Evolutionary conservation across 2,888 invertebrate genomes (phyloP), one percentile per base, ranked within the genome.

Genomic region (Gymnosoma rotundatum): DNA sequence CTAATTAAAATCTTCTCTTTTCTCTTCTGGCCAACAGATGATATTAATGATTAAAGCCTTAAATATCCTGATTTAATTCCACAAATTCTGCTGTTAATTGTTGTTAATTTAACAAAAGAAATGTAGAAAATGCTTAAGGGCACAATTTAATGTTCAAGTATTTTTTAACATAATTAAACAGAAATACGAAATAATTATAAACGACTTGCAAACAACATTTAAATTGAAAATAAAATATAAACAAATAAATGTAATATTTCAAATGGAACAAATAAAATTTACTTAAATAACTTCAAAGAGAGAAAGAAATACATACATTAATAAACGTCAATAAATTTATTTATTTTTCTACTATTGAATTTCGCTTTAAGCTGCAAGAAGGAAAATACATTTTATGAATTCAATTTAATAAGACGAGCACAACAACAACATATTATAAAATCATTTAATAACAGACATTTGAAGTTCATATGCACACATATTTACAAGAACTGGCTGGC

Each of bases 381-480:
- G 21, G 6, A 20, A 75, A 58, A 32, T 12, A 36, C 42, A 61
- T 52, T 8, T 50, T 54, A 73, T 50, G n/a, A 79, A 70, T 56
- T 72, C 32, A 20, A 14, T 54, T 73, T 67, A 63, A 70, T 32
- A 61, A 69, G 16, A 54, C 16, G 18, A 75, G 9, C 1, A 48
- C n/a, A 66, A 48, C 20, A 21, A 32, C 20, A 82, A 54, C 63
- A 67, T 61, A 67, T 61, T 61, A 67, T 61, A 50, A 76, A 80
- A 73, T 80, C 80, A 76, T 73, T 83, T 83, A 73, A 73, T 52
- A 63, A 67, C 76, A 84, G 73, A 18, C 72, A 69, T 70, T 70
- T 63, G 48, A 67, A 74, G 74, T 63, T 74, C 61, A 74, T 36
- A 21, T 20, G 9, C 48, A 36, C 14, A 50, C 20, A 52, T 20